These are phyloP conservation scores for Camelus dromedarius DNA, from an alignment of 2,113 vertebrate species.

Conservation along the genomic window DNA sequence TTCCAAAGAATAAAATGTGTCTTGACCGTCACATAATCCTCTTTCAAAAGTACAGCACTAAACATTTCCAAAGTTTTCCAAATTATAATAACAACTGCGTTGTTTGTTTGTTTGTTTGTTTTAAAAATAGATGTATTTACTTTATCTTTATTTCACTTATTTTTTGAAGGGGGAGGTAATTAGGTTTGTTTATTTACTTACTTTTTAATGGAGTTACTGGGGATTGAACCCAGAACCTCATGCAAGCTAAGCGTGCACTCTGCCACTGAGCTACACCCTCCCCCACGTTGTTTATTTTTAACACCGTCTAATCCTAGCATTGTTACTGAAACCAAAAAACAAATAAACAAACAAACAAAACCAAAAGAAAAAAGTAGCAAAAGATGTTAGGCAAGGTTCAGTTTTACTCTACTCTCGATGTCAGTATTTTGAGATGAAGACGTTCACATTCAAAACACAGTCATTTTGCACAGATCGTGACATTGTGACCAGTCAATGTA, in stretches of 20 bases:
- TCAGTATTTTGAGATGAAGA: slow-evolving; percentile 23
- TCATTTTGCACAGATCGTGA: too few relatives aligned
- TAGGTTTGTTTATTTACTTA: too few relatives aligned
- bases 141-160: too few relatives aligned
- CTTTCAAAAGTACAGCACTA: not conserved
- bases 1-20: not conserved
- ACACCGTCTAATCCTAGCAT: not conserved
- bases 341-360: not conserved
- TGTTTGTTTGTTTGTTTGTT: not conserved
- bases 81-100: not conserved
- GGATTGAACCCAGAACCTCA: too few relatives aligned
- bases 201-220: too few relatives aligned
- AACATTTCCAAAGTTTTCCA: not conserved
- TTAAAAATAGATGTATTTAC: too few relatives aligned
- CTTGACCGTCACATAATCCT: not conserved
- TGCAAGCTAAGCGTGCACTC: too few relatives aligned
- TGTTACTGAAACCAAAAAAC: slow-evolving; percentile 2
- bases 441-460: not conserved
- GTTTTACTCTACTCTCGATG: not conserved
- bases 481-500: not conserved
- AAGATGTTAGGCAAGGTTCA: not conserved
- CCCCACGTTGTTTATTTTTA: too few relatives aligned
- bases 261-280: too few relatives aligned
- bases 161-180: too few relatives aligned
- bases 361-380: slow-evolving; percentile 41